phyloP scores from a whole-genome alignment of 2,888 invertebrate genomes.

The Cerastis leucographa region DNA sequence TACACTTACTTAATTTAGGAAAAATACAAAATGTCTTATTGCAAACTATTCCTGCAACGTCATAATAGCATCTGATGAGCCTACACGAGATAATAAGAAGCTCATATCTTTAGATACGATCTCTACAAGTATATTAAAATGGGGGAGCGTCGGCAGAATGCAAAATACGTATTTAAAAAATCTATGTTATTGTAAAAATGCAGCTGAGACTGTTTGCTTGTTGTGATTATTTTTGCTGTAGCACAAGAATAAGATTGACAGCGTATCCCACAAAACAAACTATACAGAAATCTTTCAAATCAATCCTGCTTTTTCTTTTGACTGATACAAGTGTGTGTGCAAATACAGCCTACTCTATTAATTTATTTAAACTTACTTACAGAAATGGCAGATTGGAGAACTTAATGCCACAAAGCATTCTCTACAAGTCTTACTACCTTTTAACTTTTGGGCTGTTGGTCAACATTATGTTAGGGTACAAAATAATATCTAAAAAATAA shows the following conservation, averaged over 20 bases:
- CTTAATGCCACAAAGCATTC: too few species aligned
- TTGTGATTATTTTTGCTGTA: background rate
- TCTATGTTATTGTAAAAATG: conserved; percentile 18
- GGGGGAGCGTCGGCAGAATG: conserved; percentile 63
- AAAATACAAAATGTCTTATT: conserved; percentile 34
- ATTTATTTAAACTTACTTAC: too few species aligned
- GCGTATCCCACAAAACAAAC: background rate
- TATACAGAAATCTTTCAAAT: background rate
- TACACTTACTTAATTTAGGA: background rate
- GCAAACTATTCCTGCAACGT: conserved; percentile 23
- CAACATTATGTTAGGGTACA: too few species aligned
- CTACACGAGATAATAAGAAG: conserved; percentile 69
- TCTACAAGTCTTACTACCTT: too few species aligned
- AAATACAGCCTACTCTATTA: too few species aligned
- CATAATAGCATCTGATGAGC: conserved; percentile 59
- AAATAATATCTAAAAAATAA: too few species aligned
- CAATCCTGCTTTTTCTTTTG: background rate
- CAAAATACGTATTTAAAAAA: conserved; percentile 33
- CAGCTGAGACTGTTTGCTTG: background rate
- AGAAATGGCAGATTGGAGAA: too few species aligned
- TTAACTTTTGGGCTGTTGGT: too few species aligned
- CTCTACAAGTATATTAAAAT: conserved; percentile 69
- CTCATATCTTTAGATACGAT: conserved; percentile 71
- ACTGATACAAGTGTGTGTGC: too few species aligned
- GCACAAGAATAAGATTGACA: background rate